Conservation (phyloP, 2,113 vertebrate species). For the Planiliza haematocheilus region DNA sequence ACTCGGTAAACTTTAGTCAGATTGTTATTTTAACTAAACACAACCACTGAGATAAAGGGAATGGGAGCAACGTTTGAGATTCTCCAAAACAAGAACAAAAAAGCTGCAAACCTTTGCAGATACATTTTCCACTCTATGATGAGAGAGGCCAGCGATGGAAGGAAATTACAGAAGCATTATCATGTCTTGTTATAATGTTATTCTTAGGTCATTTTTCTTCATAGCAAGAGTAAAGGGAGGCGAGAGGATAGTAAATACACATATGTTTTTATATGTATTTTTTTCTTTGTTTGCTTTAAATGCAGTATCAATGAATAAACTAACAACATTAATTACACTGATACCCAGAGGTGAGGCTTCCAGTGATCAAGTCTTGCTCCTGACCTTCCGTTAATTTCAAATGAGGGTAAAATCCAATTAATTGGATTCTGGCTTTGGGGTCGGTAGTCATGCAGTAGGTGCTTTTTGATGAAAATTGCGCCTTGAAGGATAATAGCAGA, state of each 20-base stretch:
- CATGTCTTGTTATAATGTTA: too few species aligned
- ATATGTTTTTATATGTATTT: not conserved
- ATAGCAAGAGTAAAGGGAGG: too few species aligned
- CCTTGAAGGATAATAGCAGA: conserved; percentile 52
- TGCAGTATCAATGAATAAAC: conserved; percentile 3
- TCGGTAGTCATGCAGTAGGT: conserved; percentile 31
- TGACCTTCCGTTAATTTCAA: conserved; percentile 34
- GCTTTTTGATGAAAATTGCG: conserved; percentile 44
- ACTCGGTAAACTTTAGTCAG: too few species aligned
- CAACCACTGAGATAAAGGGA: too few species aligned
- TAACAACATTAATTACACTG: conserved; percentile 18
- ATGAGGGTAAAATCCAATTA: conserved; percentile 63
- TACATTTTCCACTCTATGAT: too few species aligned
- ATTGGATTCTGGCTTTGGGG: conserved; percentile 54
- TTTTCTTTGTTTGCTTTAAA: not conserved
- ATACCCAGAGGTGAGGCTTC: conserved; percentile 14
- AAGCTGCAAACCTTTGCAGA: too few species aligned
- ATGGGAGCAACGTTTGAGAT: too few species aligned
- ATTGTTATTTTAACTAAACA: too few species aligned
- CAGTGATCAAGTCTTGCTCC: conserved; percentile 23
- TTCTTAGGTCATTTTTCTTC: too few species aligned
- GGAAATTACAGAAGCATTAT: too few species aligned
- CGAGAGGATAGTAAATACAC: not conserved
- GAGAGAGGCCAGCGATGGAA: too few species aligned
- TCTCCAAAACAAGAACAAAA: too few species aligned